Base-by-base conservation (phyloP, 1,140 invertebrate genomes). In the Ptiloglossa arizonensis region DNA sequence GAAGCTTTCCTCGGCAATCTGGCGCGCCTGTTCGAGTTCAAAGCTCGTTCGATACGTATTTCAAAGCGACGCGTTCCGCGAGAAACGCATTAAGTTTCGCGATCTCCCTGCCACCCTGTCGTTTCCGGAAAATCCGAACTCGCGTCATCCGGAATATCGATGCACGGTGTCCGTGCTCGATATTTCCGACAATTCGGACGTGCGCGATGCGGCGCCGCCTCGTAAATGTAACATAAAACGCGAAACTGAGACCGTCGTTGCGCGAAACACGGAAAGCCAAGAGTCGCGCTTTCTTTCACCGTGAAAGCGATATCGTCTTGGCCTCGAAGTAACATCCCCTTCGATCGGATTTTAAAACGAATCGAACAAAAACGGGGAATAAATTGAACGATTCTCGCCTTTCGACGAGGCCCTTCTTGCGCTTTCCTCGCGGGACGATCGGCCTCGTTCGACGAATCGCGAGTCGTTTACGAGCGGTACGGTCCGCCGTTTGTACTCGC, bases 341-440 rank as follows among this genome's bases (percentile, higher is more conserved):
- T 38, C 29, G 35, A 27, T 68, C 6, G 24, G 8, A 62, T 22
- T 59, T 70, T 60, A 15, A 62, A 70, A 70, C 44, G 32, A 70
- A 77, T 62, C 41, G 74, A 15, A 60, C 1, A 15, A 68, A 29
- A 22, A n/a, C n/a, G 13, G 15, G 17, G 44, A 27, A 24, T 24
- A 2, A 5, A 32, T 19, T 22, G 0, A 5, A 17, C 8, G 24
- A 15, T 35, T 17, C 19, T 35, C 19, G 32, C 27, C 5, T 8
- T 22, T 11, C 27, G 6, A 38, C 44, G 1, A 48, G n/a, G 46
- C 19, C 62, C 17, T 8, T 5, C 41, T 29, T 48, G 9, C 35
- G 19, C 3, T 27, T 27, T 15, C 11, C 41, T 17, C 11, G 19
- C 17, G 38, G 13, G 29, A 5, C 60, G 60, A 22, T 2, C 32